Percentiles rank a stretch among this genome's conserved stretches.
Evolutionary conservation across 1,140 invertebrate species (phyloP).

Genomic region (Drosophila hydei): DNA sequence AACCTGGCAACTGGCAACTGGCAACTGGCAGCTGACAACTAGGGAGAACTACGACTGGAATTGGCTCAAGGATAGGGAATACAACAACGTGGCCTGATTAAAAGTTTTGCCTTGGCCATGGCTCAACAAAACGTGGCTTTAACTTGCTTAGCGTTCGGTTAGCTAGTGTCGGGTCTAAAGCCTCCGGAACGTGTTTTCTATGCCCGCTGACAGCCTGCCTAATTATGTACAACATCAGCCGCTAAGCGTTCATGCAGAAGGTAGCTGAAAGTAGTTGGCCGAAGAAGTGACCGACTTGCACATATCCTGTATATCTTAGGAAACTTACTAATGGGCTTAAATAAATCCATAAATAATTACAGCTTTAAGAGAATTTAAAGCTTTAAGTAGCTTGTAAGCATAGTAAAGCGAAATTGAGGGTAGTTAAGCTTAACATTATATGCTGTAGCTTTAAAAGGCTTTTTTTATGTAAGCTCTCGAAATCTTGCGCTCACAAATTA

Average conservation of each 20-base stretch:
- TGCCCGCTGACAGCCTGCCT: conserved; percentile 57
- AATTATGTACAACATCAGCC: conserved; percentile 52
- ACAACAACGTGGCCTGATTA: conserved; percentile 50
- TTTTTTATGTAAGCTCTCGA: no score
- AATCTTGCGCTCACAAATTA: no score
- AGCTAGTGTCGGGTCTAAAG: conserved; percentile 23
- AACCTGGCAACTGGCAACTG: conserved; percentile 12
- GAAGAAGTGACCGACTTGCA: neutral
- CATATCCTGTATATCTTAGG: neutral
- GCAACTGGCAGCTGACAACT: conserved; percentile 8
- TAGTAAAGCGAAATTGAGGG: no score
- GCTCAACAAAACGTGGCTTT: conserved; percentile 26
- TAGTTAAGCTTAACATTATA: no score
- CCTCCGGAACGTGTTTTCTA: conserved; percentile 19
- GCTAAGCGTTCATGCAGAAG: conserved; percentile 9
- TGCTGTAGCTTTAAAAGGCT: no score
- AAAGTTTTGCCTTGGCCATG: conserved; percentile 41
- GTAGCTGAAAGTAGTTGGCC: neutral
- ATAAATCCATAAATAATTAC: no score
- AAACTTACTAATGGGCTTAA: no score
- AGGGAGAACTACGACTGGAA: conserved; percentile 14
- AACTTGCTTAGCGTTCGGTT: conserved; percentile 29
- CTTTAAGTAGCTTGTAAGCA: neutral
- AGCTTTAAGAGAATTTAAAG: neutral
- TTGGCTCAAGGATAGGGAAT: neutral